Evolutionary conservation across 2,113 vertebrate genomes (phyloP).

Genomic region (Pomatostomus ruficeps): DNA sequence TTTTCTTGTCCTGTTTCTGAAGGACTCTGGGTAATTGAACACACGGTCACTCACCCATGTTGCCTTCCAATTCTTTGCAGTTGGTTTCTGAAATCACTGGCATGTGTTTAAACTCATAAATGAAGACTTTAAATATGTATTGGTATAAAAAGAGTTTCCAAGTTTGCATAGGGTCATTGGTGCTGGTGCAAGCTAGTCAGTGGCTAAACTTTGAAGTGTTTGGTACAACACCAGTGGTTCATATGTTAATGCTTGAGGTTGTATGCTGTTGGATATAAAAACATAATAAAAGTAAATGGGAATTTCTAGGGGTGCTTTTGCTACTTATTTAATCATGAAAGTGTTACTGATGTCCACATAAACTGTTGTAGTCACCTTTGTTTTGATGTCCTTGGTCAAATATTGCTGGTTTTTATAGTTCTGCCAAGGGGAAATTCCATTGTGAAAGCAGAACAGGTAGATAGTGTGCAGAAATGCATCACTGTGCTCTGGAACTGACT

Average conservation of each 20-base stretch:
- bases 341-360: not conserved
- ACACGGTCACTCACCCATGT: not conserved
- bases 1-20: not conserved
- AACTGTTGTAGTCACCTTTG: not conserved
- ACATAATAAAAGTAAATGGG: not conserved
- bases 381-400: not conserved
- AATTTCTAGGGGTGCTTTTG: not conserved
- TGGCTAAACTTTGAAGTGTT: not conserved
- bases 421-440: not conserved
- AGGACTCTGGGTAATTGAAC: not conserved
- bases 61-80: not conserved
- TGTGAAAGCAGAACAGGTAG: not conserved
- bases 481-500: not conserved
- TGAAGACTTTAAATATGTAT: slow-evolving; percentile 19
- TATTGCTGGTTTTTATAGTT: not conserved
- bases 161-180: not conserved
- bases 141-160: slow-evolving; percentile 29
- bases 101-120: slow-evolving; percentile 7
- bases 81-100: slow-evolving; percentile 35
- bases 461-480: not conserved
- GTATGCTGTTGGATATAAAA: not conserved
- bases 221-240: not conserved
- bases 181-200: not conserved
- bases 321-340: not conserved
- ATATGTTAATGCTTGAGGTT: not conserved